Evolutionary conservation across 2,113 vertebrate species (phyloP), one percentile per base, ranked within the genome.

Genomic region (Corythornis madagascariensis): DNA sequence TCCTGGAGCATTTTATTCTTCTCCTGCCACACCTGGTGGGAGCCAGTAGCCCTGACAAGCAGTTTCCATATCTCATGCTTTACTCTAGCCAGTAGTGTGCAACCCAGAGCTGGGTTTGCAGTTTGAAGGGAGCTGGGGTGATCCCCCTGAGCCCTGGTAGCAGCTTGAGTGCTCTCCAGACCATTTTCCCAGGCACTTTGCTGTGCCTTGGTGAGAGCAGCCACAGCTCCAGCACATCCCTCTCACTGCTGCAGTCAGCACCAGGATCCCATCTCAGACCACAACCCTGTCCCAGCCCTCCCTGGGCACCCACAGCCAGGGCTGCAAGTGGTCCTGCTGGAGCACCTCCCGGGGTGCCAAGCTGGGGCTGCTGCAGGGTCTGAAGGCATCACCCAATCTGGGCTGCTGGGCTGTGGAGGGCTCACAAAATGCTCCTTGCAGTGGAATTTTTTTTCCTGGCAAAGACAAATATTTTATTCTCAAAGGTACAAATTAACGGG

Each of bases 281-380:
- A 35, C 22, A 16, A 40, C 60, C 38, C 25, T 25, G 29, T 14
- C 50, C 9, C 29, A n/a, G 57, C 57, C 42, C 33, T 8, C 52
- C 47, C 52, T 2, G 4, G 65, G 42, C 26, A 18, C 53, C 55
- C 25, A 4, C 28, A 21, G 50, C 57, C 2, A 13, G 35, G 42
- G 52, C 82, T 48, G 29, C 7, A 1, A 22, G 6, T 0, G 2
- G 43, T 29, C 55, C 64, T 18, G 55, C 53, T 2, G 4, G n/a
- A 42, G 55, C 55, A 25, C 55, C 45, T 47, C n/a, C 53, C 1
- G 0, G 1, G 4, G 13, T 4, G 13, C 4, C 5, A 3, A 14
- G 42, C 69, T 8, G 10, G 33, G 18, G 22, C 8, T 45, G 50
- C 29, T 25, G 0, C 29, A 9, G 43, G 29, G 4, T 21, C 67